phyloP scores from a whole-genome alignment of 37 sponge, comb jelly and placozoan species.

The Theonella swinhoei region DNA sequence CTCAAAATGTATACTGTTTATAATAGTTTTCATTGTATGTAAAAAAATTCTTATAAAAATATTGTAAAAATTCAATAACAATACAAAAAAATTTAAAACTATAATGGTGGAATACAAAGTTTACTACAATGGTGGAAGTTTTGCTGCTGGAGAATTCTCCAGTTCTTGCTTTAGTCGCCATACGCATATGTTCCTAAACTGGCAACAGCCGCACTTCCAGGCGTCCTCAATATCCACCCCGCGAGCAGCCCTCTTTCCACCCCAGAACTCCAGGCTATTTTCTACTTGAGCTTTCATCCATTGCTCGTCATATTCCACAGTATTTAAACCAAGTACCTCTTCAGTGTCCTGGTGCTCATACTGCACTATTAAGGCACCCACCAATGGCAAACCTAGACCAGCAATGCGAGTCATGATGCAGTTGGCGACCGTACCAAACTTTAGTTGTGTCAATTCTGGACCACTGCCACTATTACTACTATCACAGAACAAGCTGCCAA shows the following conservation, averaged over 20 bases:
- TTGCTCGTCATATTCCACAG: slow-evolving; percentile 25
- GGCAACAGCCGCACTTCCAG: slow-evolving; percentile 57
- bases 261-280: slow-evolving; percentile 33
- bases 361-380: slow-evolving; percentile 28
- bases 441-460: neutral
- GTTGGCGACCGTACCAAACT: slow-evolving; percentile 18
- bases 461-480: too few species aligned
- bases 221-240: slow-evolving; percentile 54
- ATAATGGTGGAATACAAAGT: too few species aligned
- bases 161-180: slow-evolving; percentile 34
- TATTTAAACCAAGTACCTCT: slow-evolving; percentile 30
- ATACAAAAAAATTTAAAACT: too few species aligned
- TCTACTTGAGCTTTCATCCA: slow-evolving; percentile 15
- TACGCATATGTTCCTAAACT: slow-evolving; percentile 48
- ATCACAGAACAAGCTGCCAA: neutral
- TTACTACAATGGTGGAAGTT: neutral
- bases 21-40: too few species aligned
- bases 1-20: too few species aligned
- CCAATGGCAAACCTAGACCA: slow-evolving; percentile 37
- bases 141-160: slow-evolving; percentile 30
- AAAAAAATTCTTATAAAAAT: too few species aligned
- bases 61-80: too few species aligned
- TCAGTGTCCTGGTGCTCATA: slow-evolving; percentile 35
- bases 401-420: slow-evolving; percentile 9
- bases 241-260: slow-evolving; percentile 11